phyloP scores from a whole-genome alignment of 53 echinoderm and acorn worm species.

The Holothuria scabra region DNA sequence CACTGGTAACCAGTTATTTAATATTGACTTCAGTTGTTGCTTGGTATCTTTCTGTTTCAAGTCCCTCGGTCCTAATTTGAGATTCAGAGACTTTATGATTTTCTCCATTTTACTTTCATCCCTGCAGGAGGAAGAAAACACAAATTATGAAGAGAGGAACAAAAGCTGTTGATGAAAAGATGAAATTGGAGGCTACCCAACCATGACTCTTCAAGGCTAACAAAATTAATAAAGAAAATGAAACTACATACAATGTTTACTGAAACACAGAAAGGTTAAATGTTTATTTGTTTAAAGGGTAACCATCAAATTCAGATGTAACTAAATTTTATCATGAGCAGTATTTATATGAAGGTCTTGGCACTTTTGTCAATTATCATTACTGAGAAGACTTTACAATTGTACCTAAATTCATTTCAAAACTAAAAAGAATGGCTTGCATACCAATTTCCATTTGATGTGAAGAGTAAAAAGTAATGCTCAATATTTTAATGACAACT shows the following conservation, averaged over 20 bases:
- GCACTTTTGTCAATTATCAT: too few relatives aligned
- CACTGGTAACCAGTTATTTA: constrained; percentile 88
- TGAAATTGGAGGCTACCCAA: background rate
- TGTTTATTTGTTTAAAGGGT: too few relatives aligned
- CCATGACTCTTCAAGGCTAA: background rate
- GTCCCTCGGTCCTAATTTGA: constrained; percentile 84
- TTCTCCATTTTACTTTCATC: constrained; percentile 94
- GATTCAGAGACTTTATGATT: constrained; percentile 85
- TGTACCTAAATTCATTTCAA: too few relatives aligned
- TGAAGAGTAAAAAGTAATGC: background rate
- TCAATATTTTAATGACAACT: background rate
- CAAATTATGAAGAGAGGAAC: background rate
- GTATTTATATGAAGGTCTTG: too few relatives aligned
- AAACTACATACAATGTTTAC: too few relatives aligned
- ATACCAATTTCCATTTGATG: too few relatives aligned
- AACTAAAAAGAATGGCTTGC: too few relatives aligned
- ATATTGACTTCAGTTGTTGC: constrained; percentile 85
- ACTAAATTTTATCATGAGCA: too few relatives aligned
- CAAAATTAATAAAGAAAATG: too few relatives aligned
- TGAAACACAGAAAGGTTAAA: too few relatives aligned
- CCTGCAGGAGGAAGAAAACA: constrained; percentile 35
- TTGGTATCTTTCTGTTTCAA: constrained; percentile 79
- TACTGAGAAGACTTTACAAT: too few relatives aligned
- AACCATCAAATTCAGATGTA: too few relatives aligned
- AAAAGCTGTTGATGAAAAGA: background rate